A percentile compares a stretch with the other conserved stretches of the same genome.
phyloP scores from a whole-genome alignment of 2,888 invertebrate species.

The Bembecia ichneumoniformis region DNA sequence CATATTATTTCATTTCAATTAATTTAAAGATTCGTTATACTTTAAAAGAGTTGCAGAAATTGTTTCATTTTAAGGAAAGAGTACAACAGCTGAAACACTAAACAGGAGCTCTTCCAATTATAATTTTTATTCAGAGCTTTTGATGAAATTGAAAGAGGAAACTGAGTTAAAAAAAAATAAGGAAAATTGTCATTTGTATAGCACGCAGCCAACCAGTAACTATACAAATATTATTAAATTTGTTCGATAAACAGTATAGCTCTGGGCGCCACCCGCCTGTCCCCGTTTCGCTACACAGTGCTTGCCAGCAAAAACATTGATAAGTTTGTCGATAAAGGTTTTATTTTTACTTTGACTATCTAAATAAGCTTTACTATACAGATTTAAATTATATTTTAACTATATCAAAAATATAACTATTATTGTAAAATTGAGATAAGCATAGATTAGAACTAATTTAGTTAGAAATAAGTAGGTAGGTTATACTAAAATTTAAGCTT shows the following conservation, averaged over 20 bases:
- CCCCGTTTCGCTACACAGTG: neutral
- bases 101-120: constrained; percentile 12
- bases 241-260: constrained; percentile 13
- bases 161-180: constrained; percentile 21
- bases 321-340: neutral
- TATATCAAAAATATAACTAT: too few relatives aligned
- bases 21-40: too few relatives aligned
- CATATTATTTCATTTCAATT: too few relatives aligned
- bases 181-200: constrained; percentile 16
- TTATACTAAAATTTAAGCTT: too few relatives aligned
- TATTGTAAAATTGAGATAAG: too few relatives aligned
- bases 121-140: constrained; percentile 30
- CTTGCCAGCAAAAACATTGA: neutral
- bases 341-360: neutral
- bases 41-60: neutral
- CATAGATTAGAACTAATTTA: too few relatives aligned
- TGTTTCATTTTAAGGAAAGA: constrained; percentile 34
- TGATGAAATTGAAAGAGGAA: constrained; percentile 30
- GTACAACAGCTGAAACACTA: constrained; percentile 38
- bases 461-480: too few relatives aligned
- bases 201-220: constrained; percentile 9
- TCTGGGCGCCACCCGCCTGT: neutral
- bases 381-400: too few relatives aligned
- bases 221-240: constrained; percentile 18
- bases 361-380: too few relatives aligned